These are phyloP conservation scores for Ophioninae sp. DNA, from an alignment of 2,888 invertebrate species.

Conservation along the genomic window DNA sequence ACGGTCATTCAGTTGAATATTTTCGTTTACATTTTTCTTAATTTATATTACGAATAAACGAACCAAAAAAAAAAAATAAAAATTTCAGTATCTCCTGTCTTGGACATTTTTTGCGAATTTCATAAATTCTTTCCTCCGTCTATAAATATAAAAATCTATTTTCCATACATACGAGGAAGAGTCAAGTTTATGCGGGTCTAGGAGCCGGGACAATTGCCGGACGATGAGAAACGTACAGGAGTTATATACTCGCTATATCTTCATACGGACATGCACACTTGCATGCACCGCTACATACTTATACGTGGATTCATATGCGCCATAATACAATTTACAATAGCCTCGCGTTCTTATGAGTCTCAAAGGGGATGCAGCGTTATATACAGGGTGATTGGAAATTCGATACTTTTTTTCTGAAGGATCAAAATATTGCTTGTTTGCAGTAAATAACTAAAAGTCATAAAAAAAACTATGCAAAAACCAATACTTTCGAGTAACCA, in stretches of 20 bases:
- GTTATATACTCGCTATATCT: conserved; percentile 57
- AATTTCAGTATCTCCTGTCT: too few species aligned
- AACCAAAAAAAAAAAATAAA: too few species aligned
- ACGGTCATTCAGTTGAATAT: too few species aligned
- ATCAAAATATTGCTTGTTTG: too few species aligned
- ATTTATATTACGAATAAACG: too few species aligned
- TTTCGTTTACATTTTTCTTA: too few species aligned
- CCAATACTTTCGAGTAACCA: too few species aligned
- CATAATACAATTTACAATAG: conserved; percentile 73
- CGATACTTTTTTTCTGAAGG: too few species aligned
- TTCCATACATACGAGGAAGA: conserved; percentile 26
- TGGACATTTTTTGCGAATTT: not conserved
- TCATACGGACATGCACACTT: conserved; percentile 57
- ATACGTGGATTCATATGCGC: conserved; percentile 43
- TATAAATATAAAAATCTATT: not conserved
- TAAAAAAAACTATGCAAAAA: too few species aligned
- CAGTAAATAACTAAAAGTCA: too few species aligned
- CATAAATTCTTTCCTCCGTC: conserved; percentile 14
- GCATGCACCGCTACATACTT: not conserved
- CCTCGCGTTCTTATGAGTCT: conserved; percentile 46
- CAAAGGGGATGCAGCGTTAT: not conserved
- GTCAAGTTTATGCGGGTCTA: conserved; percentile 62
- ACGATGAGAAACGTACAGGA: conserved; percentile 53
- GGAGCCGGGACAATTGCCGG: conserved; percentile 75
- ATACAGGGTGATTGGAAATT: not conserved